Conservation (phyloP, 1,140 invertebrate species). For the fruit fly (Drosophila melanogaster) region Release_6_plus_ISO1_MT NC_004354.4:11467001-11467500, state of each 20-base stretch:
- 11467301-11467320: slow-evolving; percentile 5
- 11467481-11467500: not conserved
- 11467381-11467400: not conserved
- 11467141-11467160: slow-evolving; percentile 14
- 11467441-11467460: slow-evolving; percentile 5
- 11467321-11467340: slow-evolving; percentile 31
- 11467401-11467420: too few relatives aligned
- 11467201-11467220: slow-evolving; percentile 22
- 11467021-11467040: not conserved
- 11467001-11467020: too few relatives aligned
- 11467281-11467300: slow-evolving; percentile 44
- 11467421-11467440: slow-evolving; percentile 1
- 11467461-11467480: not conserved
- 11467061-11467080: not conserved
- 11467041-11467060: not conserved
- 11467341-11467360: slow-evolving; percentile 25
- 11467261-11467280: slow-evolving; percentile 19
- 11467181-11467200: slow-evolving; percentile 68
- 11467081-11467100: slow-evolving; percentile 52
- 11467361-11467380: slow-evolving; percentile 52
- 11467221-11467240: slow-evolving; percentile 41
- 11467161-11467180: slow-evolving; percentile 63
- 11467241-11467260: not conserved
- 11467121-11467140: slow-evolving; percentile 59
- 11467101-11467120: slow-evolving; percentile 53